Evolutionary conservation across 2,797 vertebrate species (phyloP).

Genomic region (Sebastes hubbsi): DNA sequence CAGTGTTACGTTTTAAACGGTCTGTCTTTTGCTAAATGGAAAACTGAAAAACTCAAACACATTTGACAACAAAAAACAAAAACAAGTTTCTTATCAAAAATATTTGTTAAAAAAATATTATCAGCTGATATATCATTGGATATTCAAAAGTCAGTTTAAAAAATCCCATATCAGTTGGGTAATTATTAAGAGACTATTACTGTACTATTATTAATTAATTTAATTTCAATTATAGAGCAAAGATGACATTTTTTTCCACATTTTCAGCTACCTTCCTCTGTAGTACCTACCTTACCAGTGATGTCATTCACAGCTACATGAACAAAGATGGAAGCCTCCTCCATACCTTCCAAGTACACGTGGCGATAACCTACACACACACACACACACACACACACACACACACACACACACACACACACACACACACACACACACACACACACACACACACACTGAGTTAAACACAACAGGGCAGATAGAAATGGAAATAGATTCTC

Average conservation of each 20-base stretch:
- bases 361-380: constrained; percentile 90
- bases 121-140: neutral
- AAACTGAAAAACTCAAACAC: neutral
- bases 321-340: constrained; percentile 98
- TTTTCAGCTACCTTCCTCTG: neutral
- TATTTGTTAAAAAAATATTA: neutral
- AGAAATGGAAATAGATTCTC: neutral
- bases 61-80: neutral
- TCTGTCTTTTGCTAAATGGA: neutral
- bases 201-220: neutral
- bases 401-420: constrained; percentile 18
- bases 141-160: neutral
- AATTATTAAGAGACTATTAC: neutral
- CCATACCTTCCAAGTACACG: constrained; percentile 98
- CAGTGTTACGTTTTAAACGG: neutral
- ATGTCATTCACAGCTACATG: constrained; percentile 95
- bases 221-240: neutral
- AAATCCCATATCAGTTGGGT: neutral
- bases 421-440: constrained; percentile 23
- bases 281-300: constrained; percentile 95
- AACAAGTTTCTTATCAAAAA: neutral
- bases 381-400: constrained; percentile 20
- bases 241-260: neutral
- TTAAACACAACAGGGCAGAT: neutral
- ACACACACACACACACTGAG: constrained; percentile 9